Evolutionary conservation across 2,797 vertebrate species (phyloP), one percentile per base, ranked within the genome.

Genomic region (Galago senegalensis): DNA sequence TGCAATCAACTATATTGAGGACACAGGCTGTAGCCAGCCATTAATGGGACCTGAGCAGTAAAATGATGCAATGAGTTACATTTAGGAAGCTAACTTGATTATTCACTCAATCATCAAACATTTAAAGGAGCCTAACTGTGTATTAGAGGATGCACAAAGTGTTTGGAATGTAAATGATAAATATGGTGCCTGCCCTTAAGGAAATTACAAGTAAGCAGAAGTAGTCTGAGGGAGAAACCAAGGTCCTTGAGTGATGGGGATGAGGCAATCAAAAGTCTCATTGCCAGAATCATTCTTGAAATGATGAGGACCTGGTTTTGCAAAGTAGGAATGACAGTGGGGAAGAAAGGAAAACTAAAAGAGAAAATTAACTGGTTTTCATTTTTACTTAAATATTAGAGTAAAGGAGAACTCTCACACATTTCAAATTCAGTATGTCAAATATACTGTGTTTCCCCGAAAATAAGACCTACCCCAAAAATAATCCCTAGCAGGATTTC

Each of bases 351-450:
- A 12, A 79, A 61, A 61, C 9, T 23, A 18, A 20, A 72, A 79
- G 40, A 58, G 18, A n/a, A 17, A 46, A 58, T 76, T 34, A 94
- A 37, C 34, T 11, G 18, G 10, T 73, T 89, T 91, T 67, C 3
- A 10, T 87, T 88, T 84, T 93, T 73, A 17, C 9, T 93, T 86
- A n/a, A 83, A 34, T 67, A 67, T 67, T 89, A 63, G 17, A 90
- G 25, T 53, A 21, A 77, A 40, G 49, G 58, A 58, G 23, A 85
- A 29, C 14, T 43, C 25, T 9, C 7, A 89, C 13, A 56, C 27
- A 79, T 87, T 87, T 8, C 18, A 93, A 61, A 46, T 40, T 93
- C 31, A 40, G 6, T 67, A 34, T 75, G n/a, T 3, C 56, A 67
- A 79, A 81, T 27, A 80, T 7, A 20, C 40, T 43, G 40, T 43